Percentiles rank a stretch among this genome's conserved stretches.
Evolutionary conservation across 2,888 invertebrate species (phyloP).

Genomic region (Chrysodeixis includens): DNA sequence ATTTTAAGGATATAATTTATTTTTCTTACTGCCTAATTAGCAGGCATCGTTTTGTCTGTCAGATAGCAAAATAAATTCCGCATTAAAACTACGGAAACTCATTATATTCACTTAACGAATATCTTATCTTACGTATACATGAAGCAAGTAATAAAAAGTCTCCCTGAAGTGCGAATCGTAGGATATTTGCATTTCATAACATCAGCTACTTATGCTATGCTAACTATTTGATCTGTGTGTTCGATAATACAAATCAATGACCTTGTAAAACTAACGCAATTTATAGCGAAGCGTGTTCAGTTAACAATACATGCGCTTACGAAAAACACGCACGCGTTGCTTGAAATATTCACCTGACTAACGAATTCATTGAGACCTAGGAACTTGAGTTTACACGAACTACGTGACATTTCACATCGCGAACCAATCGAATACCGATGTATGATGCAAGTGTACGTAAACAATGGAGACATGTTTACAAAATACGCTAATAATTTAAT

Average conservation of each 20-base stretch:
- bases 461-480: background rate
- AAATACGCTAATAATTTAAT: background rate
- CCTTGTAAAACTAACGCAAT: constrained; percentile 9
- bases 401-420: background rate
- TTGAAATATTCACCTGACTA: constrained; percentile 3
- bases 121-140: background rate
- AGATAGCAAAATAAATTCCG: background rate
- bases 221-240: background rate
- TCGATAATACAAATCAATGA: constrained; percentile 9
- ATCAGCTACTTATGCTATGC: background rate
- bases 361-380: constrained; percentile 5
- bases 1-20: too few species aligned
- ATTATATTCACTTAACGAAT: background rate
- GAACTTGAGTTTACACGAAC: background rate
- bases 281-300: constrained; percentile 6
- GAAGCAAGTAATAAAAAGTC: background rate
- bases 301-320: constrained; percentile 5
- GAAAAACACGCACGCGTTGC: background rate
- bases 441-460: background rate
- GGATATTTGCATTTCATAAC: constrained; percentile 6
- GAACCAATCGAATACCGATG: background rate
- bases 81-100: background rate
- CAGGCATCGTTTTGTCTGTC: background rate
- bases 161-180: background rate
- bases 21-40: background rate